These are phyloP conservation scores for Macquaria australasica DNA, from an alignment of 2,113 vertebrate species.

Conservation along the genomic window DNA sequence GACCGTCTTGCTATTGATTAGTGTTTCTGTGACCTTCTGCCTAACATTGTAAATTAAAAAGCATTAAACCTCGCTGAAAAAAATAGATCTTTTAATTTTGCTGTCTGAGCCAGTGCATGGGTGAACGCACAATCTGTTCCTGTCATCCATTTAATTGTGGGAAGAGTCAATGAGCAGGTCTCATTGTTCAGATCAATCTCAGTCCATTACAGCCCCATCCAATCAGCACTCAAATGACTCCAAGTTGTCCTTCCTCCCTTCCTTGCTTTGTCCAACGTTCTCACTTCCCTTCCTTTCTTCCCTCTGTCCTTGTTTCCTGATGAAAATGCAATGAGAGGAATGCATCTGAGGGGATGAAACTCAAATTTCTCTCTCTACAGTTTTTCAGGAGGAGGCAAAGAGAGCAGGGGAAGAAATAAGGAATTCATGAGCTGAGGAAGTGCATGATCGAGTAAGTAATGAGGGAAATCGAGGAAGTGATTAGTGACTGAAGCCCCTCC, in stretches of 20 bases:
- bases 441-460: constrained; percentile 55
- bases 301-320: constrained; percentile 60
- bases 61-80: not conserved
- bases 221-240: constrained; percentile 59
- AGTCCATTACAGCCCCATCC: constrained; percentile 46
- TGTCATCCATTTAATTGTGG: constrained; percentile 32
- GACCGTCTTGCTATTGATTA: constrained; percentile 15
- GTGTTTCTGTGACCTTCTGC: constrained; percentile 34
- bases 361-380: constrained; percentile 42
- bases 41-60: not conserved
- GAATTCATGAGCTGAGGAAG: constrained; percentile 70
- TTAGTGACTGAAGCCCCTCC: constrained; percentile 63
- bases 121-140: constrained; percentile 37
- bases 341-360: constrained; percentile 61
- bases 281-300: constrained; percentile 51
- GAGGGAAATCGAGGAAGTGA: constrained; percentile 71
- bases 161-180: constrained; percentile 74
- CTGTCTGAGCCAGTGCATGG: constrained; percentile 27
- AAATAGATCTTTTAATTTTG: constrained; percentile 30
- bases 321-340: constrained; percentile 72
- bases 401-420: constrained; percentile 57
- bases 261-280: constrained; percentile 42
- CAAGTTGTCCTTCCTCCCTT: constrained; percentile 25
- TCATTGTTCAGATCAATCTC: constrained; percentile 65
- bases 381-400: constrained; percentile 69